phyloP scores from a whole-genome alignment of 2,797 vertebrate species.

The Coendou prehensilis region DNA sequence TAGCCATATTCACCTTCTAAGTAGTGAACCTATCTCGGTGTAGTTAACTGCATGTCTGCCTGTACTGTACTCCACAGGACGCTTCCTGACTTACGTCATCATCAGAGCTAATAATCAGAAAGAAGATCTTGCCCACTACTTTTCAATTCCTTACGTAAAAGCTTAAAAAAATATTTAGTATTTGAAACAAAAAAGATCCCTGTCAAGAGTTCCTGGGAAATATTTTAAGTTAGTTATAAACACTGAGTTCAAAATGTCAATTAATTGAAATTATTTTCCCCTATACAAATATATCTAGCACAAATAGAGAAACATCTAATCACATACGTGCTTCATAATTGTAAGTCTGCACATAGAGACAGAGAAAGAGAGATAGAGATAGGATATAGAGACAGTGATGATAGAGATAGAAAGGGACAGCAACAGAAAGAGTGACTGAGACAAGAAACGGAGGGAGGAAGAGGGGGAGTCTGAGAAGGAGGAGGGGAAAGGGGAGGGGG shows the following conservation, averaged over 20 bases:
- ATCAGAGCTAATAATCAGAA: neutral
- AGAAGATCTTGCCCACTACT: neutral
- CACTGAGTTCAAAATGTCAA: neutral
- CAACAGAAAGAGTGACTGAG: neutral
- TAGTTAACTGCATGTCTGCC: neutral
- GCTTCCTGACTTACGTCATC: neutral
- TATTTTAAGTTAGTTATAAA: slow-evolving; percentile 15
- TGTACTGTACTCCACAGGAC: neutral
- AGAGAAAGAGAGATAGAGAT: neutral
- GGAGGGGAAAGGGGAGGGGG: fast-evolving
- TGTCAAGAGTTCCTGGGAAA: slow-evolving; percentile 5
- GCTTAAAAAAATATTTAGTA: neutral
- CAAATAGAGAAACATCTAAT: slow-evolving; percentile 15
- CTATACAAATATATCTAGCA: neutral
- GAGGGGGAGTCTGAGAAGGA: neutral
- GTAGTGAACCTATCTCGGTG: neutral
- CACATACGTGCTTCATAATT: neutral
- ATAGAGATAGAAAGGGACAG: neutral
- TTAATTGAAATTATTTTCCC: neutral
- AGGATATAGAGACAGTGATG: neutral
- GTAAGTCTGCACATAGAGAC: neutral
- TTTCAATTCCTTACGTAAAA: slow-evolving; percentile 25
- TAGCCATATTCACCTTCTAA: neutral
- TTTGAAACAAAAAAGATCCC: neutral
- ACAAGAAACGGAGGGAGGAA: neutral